Percentiles rank a stretch among this genome's conserved stretches.
Conservation (phyloP, 2,888 invertebrate genomes). For the Melipona beecheii region DNA sequence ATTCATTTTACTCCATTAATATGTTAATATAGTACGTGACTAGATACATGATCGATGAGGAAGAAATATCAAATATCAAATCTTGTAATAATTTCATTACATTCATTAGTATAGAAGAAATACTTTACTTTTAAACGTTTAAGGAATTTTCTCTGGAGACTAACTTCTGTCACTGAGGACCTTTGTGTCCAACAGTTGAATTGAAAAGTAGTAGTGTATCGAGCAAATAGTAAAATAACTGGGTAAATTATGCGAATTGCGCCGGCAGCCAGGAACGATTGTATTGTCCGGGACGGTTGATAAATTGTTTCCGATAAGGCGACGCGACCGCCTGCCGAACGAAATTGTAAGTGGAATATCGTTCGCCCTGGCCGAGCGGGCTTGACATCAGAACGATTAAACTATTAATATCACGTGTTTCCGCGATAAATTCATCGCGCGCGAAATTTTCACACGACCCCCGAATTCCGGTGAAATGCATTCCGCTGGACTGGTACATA, state of each 20-base stretch:
- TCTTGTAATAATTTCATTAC: too few relatives aligned
- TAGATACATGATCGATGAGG: too few relatives aligned
- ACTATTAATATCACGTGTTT: slow-evolving; percentile 25
- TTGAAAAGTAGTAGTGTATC: slow-evolving; percentile 24
- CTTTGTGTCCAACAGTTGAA: too few relatives aligned
- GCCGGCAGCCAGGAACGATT: slow-evolving; percentile 36
- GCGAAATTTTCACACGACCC: slow-evolving; percentile 1
- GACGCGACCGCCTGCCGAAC: slow-evolving; percentile 13
- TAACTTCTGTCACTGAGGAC: too few relatives aligned
- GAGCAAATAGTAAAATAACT: slow-evolving; percentile 58
- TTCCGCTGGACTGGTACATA: neutral
- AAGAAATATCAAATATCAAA: too few relatives aligned
- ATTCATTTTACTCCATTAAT: too few relatives aligned
- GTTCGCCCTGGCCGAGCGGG: neutral
- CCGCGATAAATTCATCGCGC: slow-evolving; percentile 27
- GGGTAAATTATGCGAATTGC: slow-evolving; percentile 60
- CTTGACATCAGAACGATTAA: slow-evolving; percentile 30
- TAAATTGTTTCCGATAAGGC: slow-evolving; percentile 64
- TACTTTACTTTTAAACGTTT: too few relatives aligned
- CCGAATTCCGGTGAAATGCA: neutral
- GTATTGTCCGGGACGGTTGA: slow-evolving; percentile 43
- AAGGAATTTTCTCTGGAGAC: too few relatives aligned
- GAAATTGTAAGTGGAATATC: slow-evolving; percentile 51
- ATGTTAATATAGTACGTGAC: too few relatives aligned
- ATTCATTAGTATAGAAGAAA: too few relatives aligned